phyloP scores from a whole-genome alignment of 2,888 invertebrate genomes.

The Polyommatus iphigenia region DNA sequence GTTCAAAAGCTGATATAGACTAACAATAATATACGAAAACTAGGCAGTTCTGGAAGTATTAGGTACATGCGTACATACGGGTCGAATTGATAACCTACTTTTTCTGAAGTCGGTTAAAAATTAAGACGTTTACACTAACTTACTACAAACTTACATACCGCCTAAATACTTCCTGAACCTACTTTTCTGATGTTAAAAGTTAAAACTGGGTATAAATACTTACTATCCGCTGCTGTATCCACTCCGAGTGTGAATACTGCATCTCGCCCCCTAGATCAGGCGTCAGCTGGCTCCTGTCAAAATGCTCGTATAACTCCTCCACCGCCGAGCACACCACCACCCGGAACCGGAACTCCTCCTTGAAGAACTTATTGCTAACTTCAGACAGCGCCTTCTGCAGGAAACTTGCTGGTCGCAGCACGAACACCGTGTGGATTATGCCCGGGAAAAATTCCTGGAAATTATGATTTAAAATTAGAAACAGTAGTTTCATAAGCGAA shows the following conservation, averaged over 20 bases:
- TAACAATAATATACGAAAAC: no score
- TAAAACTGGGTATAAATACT: slow-evolving; percentile 57
- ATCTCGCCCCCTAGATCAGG: slow-evolving; percentile 93
- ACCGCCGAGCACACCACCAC: slow-evolving; percentile 92
- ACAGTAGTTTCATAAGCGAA: neutral
- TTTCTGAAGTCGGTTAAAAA: no score
- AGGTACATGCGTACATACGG: no score
- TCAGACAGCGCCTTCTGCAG: slow-evolving; percentile 97
- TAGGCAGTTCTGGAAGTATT: no score
- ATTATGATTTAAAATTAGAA: neutral
- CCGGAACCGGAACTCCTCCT: slow-evolving; percentile 95
- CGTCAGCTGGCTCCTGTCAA: slow-evolving; percentile 92
- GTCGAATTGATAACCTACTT: no score
- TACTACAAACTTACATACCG: no score
- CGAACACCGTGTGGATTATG: slow-evolving; percentile 95
- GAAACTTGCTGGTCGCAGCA: slow-evolving; percentile 95
- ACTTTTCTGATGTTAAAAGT: no score
- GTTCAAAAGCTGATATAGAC: no score
- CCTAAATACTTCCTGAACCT: no score
- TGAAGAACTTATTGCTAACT: slow-evolving; percentile 94
- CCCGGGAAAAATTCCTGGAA: slow-evolving; percentile 94
- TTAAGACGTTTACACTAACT: no score
- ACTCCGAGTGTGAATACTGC: slow-evolving; percentile 95
- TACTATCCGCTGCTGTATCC: slow-evolving; percentile 98
- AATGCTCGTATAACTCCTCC: slow-evolving; percentile 91